A percentile compares a stretch with the other conserved stretches of the same genome.
Evolutionary conservation across 1,140 invertebrate species (phyloP).

Genomic region (Anastatus disparis): DNA sequence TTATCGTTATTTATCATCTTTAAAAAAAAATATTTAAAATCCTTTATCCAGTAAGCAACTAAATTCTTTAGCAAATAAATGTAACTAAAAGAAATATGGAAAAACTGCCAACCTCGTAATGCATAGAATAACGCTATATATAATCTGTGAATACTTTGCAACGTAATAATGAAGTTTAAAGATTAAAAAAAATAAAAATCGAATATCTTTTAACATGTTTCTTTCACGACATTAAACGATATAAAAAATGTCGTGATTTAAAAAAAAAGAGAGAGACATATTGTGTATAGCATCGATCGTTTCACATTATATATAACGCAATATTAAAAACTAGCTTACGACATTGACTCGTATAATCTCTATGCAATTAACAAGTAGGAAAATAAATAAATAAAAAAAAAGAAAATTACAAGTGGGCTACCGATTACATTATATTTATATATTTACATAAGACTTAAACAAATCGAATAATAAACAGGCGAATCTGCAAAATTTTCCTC

Average conservation of each 20-base stretch:
- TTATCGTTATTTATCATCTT: no score
- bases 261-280: neutral
- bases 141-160: conserved; percentile 16
- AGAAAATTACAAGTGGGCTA: neutral
- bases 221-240: neutral
- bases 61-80: neutral
- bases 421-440: conserved; percentile 24
- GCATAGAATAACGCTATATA: conserved; percentile 5
- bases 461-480: neutral
- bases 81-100: neutral
- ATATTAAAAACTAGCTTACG: conserved; percentile 25
- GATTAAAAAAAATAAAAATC: neutral
- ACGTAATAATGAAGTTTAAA: neutral
- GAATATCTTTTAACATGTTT: neutral
- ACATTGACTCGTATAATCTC: conserved; percentile 37
- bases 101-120: conserved; percentile 32
- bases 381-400: neutral
- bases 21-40: neutral
- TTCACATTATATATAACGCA: conserved; percentile 12
- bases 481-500: neutral
- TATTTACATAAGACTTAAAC: neutral
- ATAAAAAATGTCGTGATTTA: neutral
- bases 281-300: conserved; percentile 20
- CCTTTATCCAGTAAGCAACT: neutral
- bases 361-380: conserved; percentile 28